Percentiles rank a stretch among this genome's conserved stretches.
Conservation (phyloP, 1,140 invertebrate species). For the Gonioctena quinquepunctata region DNA sequence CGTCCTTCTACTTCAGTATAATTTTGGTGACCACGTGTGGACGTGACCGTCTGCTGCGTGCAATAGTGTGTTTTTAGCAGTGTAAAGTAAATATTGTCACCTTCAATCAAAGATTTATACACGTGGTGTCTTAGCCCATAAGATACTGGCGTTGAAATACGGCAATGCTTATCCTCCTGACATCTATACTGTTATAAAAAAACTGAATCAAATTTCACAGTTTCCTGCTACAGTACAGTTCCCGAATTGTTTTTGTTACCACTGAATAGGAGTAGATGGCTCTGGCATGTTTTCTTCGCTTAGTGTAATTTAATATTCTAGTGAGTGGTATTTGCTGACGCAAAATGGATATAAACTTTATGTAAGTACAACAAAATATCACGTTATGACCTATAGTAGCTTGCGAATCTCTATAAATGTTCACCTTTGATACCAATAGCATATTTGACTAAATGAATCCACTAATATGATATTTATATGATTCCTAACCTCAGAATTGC, state of each 20-base stretch:
- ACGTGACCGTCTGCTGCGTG: too few species aligned
- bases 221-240: background rate
- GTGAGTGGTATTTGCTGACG: background rate
- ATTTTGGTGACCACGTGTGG: too few species aligned
- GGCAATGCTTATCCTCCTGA: background rate
- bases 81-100: too few species aligned
- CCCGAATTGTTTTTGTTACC: background rate
- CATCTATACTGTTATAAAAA: background rate
- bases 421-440: background rate
- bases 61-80: too few species aligned
- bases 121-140: background rate
- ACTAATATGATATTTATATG: background rate
- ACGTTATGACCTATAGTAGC: background rate
- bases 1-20: too few species aligned
- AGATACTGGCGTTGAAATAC: background rate
- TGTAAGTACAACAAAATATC: background rate
- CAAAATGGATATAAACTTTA: background rate
- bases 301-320: background rate
- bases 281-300: background rate
- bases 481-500: background rate
- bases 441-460: background rate
- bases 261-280: background rate
- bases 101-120: too few species aligned
- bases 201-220: background rate
- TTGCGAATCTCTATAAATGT: background rate